A percentile compares a stretch with the other conserved stretches of the same genome.
phyloP scores from a whole-genome alignment of 1,140 invertebrate genomes.

The Heliconius himera region DNA sequence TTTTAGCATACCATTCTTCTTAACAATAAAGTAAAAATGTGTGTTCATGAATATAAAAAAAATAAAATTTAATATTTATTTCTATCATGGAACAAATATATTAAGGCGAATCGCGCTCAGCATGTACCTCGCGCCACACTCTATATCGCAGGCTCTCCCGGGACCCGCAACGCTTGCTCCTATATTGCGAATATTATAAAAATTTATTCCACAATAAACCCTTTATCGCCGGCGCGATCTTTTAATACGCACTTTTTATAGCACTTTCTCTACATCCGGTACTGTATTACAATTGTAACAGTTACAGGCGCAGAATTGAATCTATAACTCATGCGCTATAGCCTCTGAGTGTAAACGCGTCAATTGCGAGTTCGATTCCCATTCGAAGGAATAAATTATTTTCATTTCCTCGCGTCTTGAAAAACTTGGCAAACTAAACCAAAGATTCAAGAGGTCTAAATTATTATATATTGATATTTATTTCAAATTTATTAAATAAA shows the following conservation, averaged over 20 bases:
- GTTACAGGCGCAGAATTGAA: not conserved
- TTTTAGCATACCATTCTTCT: too few relatives aligned
- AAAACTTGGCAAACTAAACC: too few relatives aligned
- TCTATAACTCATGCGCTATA: not conserved
- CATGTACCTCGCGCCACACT: not conserved
- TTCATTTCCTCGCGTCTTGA: too few relatives aligned
- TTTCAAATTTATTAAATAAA: not conserved
- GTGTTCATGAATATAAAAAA: too few relatives aligned
- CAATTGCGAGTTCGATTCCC: too few relatives aligned
- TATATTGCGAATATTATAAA: conserved; percentile 15
- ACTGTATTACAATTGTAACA: not conserved
- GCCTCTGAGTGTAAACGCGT: too few relatives aligned
- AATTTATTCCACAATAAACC: conserved; percentile 2
- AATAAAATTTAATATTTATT: too few relatives aligned
- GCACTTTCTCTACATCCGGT: not conserved
- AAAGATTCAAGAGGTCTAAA: too few relatives aligned
- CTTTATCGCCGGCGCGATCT: not conserved
- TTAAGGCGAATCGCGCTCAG: not conserved
- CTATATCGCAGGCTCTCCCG: not conserved
- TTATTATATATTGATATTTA: too few relatives aligned
- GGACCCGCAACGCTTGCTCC: conserved; percentile 4
- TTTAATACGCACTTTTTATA: conserved; percentile 13
- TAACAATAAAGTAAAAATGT: too few relatives aligned
- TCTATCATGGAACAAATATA: too few relatives aligned
- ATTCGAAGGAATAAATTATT: too few relatives aligned